Base-by-base conservation (phyloP, 2,888 invertebrate genomes). In the Heliconius aoede region DNA sequence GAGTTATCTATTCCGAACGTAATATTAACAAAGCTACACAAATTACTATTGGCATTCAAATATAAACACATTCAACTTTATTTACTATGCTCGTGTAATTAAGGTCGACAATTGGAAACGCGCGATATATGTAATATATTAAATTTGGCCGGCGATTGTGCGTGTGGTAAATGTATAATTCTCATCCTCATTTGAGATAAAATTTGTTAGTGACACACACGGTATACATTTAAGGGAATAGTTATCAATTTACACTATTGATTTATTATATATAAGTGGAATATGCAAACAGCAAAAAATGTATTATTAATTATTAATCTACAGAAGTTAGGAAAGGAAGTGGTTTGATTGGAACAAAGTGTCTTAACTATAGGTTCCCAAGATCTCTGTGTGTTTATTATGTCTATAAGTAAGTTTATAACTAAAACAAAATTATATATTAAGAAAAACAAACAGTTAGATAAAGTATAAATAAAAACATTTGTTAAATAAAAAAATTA, bases 151-250 rank as follows among this genome's bases (percentile, higher is more conserved):
- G 28, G 40, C 61, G 40, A 40, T 72, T 72, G 30, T 77, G 80
- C 78, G 80, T 80, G 79, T 84, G 80, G 84, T 83, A 84, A 83
- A 83, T 85, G 85, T 84, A 86, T 88, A 88, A 90, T 89, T 87
- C 83, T 69, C 55, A 55, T 69, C 69, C 69, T 69, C 51, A 28
- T 69, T 69, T 69, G 68, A 51, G 7, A 30, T 55, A 51, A 69
- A 69, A 69, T 82, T 84, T 81, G 84, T 83, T 83, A 86, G 86
- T 90, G 69, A 55, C 30, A 32, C 55, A 40, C 61, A 32, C 72
- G 36, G 36, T 61, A 72, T 32, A 69, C 55, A 69, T 30, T 55
- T 69, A 72, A 72, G 15, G 11, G 8, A 71, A 55, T 71, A 28
- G 58, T 71, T 55, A n/a, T 32, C 30, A 4, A 60, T 30, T 24